phyloP scores from a whole-genome alignment of 92 coral and sea anemone genomes.

The Zoanthus solanderi region DNA sequence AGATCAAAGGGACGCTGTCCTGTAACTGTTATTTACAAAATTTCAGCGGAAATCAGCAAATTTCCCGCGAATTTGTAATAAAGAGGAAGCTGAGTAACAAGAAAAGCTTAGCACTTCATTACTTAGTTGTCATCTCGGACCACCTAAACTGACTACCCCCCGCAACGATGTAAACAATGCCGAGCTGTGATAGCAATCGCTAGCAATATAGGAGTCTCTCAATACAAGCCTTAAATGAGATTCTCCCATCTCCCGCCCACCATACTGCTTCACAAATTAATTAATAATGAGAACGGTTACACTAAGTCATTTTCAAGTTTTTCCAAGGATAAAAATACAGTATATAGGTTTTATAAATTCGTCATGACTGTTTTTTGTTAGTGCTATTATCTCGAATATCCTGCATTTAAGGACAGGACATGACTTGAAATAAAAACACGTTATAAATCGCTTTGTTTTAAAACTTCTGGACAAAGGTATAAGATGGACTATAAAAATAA shows the following conservation, averaged over 20 bases:
- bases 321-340: neutral
- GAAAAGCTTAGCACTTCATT: constrained; percentile 76
- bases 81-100: constrained; percentile 54
- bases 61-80: constrained; percentile 65
- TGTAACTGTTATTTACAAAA: constrained; percentile 61
- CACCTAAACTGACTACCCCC: constrained; percentile 69
- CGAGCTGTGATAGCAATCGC: constrained; percentile 65
- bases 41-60: constrained; percentile 70
- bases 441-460: neutral
- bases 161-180: constrained; percentile 56
- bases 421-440: neutral
- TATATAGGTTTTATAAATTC: neutral
- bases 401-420: neutral
- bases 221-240: constrained; percentile 78
- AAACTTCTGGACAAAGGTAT: neutral
- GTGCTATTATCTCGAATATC: neutral
- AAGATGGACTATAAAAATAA: neutral
- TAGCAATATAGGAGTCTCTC: constrained; percentile 74
- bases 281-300: constrained; percentile 61
- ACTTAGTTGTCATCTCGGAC: constrained; percentile 68
- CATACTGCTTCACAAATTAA: constrained; percentile 59
- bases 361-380: neutral
- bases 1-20: constrained; percentile 23
- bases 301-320: constrained; percentile 41
- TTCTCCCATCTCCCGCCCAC: constrained; percentile 70